These are phyloP conservation scores for Ectropis grisescens DNA, from an alignment of 1,140 invertebrate species.

Conservation along the genomic window DNA sequence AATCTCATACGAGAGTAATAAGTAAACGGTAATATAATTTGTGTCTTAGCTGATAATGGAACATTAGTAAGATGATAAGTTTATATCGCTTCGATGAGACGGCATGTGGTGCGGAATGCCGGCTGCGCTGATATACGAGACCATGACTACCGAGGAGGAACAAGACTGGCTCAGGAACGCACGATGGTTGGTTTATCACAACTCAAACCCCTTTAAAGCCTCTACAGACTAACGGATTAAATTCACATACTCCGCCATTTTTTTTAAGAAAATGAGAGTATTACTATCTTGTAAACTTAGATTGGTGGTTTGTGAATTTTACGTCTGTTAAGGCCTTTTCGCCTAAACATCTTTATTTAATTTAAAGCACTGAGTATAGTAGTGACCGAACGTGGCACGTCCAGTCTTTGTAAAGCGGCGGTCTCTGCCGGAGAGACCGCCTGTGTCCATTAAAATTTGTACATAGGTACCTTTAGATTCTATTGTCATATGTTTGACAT, in stretches of 20 bases:
- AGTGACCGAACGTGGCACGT: slow-evolving; percentile 50
- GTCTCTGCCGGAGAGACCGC: slow-evolving; percentile 22
- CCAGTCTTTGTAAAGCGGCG: slow-evolving; percentile 32
- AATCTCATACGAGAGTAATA: slow-evolving; percentile 60
- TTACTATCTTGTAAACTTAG: no score
- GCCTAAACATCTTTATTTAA: no score
- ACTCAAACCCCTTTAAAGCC: slow-evolving; percentile 24
- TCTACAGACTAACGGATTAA: slow-evolving; percentile 21
- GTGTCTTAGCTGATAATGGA: slow-evolving; percentile 65
- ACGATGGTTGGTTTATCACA: slow-evolving; percentile 12
- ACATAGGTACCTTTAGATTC: slow-evolving; percentile 63
- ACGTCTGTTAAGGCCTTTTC: no score
- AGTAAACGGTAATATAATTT: slow-evolving; percentile 65
- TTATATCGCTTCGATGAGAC: slow-evolving; percentile 42
- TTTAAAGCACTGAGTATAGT: slow-evolving; percentile 23
- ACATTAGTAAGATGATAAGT: slow-evolving; percentile 59
- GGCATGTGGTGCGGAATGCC: no score
- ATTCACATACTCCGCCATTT: slow-evolving; percentile 15
- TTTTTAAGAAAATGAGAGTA: slow-evolving; percentile 9
- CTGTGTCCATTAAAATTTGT: slow-evolving; percentile 47
- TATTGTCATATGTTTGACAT: slow-evolving; percentile 69
- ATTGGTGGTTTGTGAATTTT: no score
- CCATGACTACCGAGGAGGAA: no score
- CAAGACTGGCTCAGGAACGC: slow-evolving; percentile 18
- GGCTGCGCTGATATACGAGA: no score